phyloP scores from a whole-genome alignment of 2,113 vertebrate genomes.

The Macrotis lagotis region DNA sequence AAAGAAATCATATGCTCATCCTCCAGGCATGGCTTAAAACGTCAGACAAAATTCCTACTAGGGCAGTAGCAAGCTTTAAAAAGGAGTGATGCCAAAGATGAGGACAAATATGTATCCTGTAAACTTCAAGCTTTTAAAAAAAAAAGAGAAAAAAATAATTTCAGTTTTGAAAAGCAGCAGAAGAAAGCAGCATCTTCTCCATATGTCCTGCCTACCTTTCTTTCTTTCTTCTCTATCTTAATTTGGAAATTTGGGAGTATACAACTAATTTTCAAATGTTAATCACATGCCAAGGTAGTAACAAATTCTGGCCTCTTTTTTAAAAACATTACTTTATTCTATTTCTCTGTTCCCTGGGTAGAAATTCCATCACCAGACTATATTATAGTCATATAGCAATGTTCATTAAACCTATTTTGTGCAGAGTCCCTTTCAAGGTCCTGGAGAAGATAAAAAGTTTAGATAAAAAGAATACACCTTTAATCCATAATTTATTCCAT shows the following conservation, averaged over 20 bases:
- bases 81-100: background rate
- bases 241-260: constrained; percentile 15
- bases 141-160: constrained; percentile 59
- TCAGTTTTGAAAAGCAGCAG: constrained; percentile 14
- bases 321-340: constrained; percentile 42
- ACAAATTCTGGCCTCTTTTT: background rate
- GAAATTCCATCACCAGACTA: constrained; percentile 14
- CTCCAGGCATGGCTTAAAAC: constrained; percentile 50
- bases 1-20: constrained; percentile 42
- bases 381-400: background rate
- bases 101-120: background rate
- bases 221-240: constrained; percentile 29
- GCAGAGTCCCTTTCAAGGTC: background rate
- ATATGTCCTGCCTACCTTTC: background rate
- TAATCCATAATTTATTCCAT: background rate
- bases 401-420: background rate
- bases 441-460: background rate
- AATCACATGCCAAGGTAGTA: constrained; percentile 21
- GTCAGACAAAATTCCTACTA: constrained; percentile 50
- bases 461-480: background rate
- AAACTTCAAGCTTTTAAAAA: constrained; percentile 40
- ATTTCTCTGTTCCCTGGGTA: background rate
- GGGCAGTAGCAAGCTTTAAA: constrained; percentile 32
- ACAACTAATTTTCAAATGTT: background rate
- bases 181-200: background rate